A percentile compares a stretch with the other conserved stretches of the same genome.
Evolutionary conservation across 2,797 vertebrate species (phyloP).

Genomic region (Podargus strigoides): DNA sequence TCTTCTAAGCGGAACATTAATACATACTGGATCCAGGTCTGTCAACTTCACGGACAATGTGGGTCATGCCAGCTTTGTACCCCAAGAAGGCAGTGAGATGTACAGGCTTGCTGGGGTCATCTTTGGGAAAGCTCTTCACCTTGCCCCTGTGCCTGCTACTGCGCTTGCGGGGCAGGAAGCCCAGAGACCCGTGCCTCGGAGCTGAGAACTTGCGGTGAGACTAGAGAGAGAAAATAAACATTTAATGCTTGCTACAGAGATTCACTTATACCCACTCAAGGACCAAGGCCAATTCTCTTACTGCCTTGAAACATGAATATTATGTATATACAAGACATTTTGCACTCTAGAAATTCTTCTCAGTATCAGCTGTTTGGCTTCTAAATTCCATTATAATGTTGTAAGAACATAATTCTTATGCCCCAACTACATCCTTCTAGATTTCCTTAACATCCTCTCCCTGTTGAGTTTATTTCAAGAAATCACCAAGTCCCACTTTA

Average conservation of each 20-base stretch:
- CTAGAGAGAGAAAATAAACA: slow-evolving; percentile 31
- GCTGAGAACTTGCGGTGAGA: slow-evolving; percentile 98
- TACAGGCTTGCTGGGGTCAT: slow-evolving; percentile 91
- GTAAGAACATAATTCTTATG: rapidly evolving
- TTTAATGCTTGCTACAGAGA: neutral
- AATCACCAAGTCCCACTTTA: neutral
- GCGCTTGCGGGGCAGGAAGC: slow-evolving; percentile 95
- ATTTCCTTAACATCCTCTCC: rapidly evolving
- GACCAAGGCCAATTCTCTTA: neutral
- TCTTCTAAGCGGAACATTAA: rapidly evolving
- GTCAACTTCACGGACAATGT: slow-evolving; percentile 95
- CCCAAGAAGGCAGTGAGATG: slow-evolving; percentile 95
- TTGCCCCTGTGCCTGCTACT: slow-evolving; percentile 91
- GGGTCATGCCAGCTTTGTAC: slow-evolving; percentile 98
- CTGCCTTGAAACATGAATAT: rapidly evolving
- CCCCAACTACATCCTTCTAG: rapidly evolving
- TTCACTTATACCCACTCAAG: rapidly evolving
- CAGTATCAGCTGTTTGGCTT: neutral
- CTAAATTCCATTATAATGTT: neutral
- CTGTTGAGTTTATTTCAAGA: neutral
- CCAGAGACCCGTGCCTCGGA: slow-evolving; percentile 93
- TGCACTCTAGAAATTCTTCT: neutral
- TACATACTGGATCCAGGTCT: slow-evolving; percentile 95
- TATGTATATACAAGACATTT: rapidly evolving
- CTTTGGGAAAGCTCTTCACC: slow-evolving; percentile 97